Conservation (phyloP, 1,140 invertebrate genomes). For the Psilanteris sp. region DNA sequence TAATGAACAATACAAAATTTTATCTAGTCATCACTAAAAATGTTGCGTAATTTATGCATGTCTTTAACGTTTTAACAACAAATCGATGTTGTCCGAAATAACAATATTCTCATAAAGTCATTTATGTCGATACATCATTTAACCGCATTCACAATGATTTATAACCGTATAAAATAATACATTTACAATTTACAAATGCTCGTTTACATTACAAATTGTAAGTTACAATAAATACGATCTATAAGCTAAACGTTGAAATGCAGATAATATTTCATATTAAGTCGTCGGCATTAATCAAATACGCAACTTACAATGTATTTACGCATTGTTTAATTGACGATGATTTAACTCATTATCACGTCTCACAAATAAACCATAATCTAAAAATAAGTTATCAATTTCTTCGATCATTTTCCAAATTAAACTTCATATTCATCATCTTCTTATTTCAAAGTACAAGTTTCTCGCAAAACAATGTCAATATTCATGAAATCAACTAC, state of each 20-base stretch:
- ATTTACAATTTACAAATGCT: slow-evolving; percentile 64
- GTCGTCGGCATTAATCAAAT: slow-evolving; percentile 9
- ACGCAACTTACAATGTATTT: slow-evolving; percentile 8
- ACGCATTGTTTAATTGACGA: slow-evolving; percentile 5
- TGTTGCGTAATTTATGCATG: slow-evolving; percentile 52
- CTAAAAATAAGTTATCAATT: slow-evolving; percentile 27
- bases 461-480: too few species aligned
- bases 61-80: slow-evolving; percentile 63
- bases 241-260: slow-evolving; percentile 43
- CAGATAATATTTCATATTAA: slow-evolving; percentile 20
- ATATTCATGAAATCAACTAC: too few species aligned
- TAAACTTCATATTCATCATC: not conserved
- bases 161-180: slow-evolving; percentile 55
- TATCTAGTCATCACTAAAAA: slow-evolving; percentile 12
- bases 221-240: slow-evolving; percentile 58
- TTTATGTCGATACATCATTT: slow-evolving; percentile 55
- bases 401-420: slow-evolving; percentile 5
- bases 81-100: slow-evolving; percentile 64
- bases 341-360: slow-evolving; percentile 7
- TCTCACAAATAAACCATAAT: slow-evolving; percentile 17
- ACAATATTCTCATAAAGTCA: slow-evolving; percentile 64
- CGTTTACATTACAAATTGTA: slow-evolving; percentile 56
- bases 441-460: not conserved
- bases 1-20: slow-evolving; percentile 9
- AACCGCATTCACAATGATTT: slow-evolving; percentile 46